A percentile compares a stretch with the other conserved stretches of the same genome.
These are phyloP conservation scores for Drosophila prostipennis DNA, from an alignment of 2,888 invertebrate species.

Conservation along the genomic window DNA sequence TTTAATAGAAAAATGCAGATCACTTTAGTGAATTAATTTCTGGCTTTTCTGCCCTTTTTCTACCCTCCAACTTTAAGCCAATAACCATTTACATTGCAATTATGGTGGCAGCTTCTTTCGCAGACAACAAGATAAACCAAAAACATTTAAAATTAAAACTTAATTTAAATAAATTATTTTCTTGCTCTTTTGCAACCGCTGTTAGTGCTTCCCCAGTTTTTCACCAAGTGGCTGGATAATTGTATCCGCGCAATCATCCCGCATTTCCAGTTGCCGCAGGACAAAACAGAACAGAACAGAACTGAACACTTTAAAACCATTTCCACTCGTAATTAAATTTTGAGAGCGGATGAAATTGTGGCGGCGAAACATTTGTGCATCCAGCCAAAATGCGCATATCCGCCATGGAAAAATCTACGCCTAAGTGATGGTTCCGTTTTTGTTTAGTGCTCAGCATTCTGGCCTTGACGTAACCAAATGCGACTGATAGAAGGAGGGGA, in stretches of 20 bases:
- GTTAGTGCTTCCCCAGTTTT: constrained; percentile 42
- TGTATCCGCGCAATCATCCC: constrained; percentile 36
- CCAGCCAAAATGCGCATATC: constrained; percentile 38
- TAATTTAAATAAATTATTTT: constrained; percentile 56
- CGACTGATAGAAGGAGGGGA: constrained; percentile 15
- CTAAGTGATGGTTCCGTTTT: constrained; percentile 39
- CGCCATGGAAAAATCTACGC: constrained; percentile 19
- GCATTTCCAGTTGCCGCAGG: constrained; percentile 15
- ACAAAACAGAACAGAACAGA: constrained; percentile 3
- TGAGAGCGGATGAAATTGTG: constrained; percentile 40
- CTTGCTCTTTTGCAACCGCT: constrained; percentile 63
- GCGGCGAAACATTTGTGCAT: constrained; percentile 19
- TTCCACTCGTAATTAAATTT: constrained; percentile 58
- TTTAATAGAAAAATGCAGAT: not conserved
- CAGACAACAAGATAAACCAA: not conserved
- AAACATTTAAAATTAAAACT: constrained; percentile 35
- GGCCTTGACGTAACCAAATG: constrained; percentile 10
- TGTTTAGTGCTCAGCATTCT: constrained; percentile 16
- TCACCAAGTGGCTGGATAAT: constrained; percentile 37
- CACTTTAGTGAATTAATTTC: not conserved
- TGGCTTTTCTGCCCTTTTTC: not conserved
- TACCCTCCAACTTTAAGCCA: not conserved
- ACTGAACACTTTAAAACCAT: constrained; percentile 46
- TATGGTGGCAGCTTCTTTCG: constrained; percentile 4
- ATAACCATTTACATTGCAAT: not conserved